These are phyloP conservation scores for Apus apus DNA, from an alignment of 2,113 vertebrate genomes.

Conservation along the genomic window DNA sequence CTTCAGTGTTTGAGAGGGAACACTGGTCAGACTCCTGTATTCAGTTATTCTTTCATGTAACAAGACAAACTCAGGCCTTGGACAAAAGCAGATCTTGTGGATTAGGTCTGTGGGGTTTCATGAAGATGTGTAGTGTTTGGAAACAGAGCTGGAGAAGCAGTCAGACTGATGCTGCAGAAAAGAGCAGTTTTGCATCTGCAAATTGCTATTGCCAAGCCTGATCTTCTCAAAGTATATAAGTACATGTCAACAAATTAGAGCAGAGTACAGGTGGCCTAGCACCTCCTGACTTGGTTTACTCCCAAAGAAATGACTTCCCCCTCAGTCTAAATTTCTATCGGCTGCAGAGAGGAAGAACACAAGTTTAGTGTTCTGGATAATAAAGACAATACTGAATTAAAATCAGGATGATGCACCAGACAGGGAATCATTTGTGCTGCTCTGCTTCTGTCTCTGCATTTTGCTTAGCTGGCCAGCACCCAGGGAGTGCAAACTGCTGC, in stretches of 20 bases:
- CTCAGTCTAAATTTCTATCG: neutral
- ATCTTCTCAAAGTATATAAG: neutral
- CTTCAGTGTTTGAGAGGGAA: neutral
- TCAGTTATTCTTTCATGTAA: neutral
- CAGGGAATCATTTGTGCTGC: neutral
- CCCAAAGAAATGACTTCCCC: neutral
- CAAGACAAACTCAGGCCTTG: neutral
- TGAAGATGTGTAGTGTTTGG: neutral
- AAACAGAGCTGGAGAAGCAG: neutral
- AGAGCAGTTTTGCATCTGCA: neutral
- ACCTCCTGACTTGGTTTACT: neutral
- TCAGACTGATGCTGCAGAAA: neutral
- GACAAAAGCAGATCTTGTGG: neutral
- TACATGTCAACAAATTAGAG: neutral
- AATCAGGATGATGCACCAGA: neutral
- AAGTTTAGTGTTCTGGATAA: neutral
- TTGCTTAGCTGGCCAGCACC: conserved; percentile 8
- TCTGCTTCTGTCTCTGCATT: neutral
- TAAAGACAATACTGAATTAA: neutral
- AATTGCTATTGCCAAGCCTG: neutral
- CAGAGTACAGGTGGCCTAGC: neutral
- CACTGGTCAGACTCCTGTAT: rapidly evolving
- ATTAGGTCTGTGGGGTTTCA: neutral
- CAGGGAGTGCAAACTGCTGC: neutral
- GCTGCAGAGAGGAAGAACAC: neutral